Percentiles rank a stretch among this genome's conserved stretches.
phyloP scores from a whole-genome alignment of 1,140 invertebrate species.

The Atta texana region DNA sequence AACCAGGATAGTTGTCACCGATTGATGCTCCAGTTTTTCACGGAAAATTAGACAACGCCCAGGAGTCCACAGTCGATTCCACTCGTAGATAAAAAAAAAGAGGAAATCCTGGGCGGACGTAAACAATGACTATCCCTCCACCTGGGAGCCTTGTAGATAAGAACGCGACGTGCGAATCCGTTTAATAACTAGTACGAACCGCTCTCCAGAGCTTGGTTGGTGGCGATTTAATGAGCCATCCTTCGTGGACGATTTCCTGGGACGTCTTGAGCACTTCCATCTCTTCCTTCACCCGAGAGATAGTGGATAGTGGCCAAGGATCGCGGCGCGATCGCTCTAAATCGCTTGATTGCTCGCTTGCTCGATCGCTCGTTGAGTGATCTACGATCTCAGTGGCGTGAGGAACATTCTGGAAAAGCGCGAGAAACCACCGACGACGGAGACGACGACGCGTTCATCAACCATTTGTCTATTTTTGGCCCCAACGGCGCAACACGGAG shows the following conservation, averaged over 20 bases:
- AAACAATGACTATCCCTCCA: constrained; percentile 60
- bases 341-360: background rate
- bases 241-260: constrained; percentile 92
- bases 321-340: background rate
- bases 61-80: background rate
- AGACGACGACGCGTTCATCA: constrained; percentile 62
- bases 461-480: constrained; percentile 77
- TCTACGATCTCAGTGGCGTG: constrained; percentile 45
- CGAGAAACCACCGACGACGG: constrained; percentile 68
- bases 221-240: constrained; percentile 97
- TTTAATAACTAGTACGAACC: constrained; percentile 88
- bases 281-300: constrained; percentile 10
- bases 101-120: constrained; percentile 33
- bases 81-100: background rate
- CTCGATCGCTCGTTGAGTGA: background rate
- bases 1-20: background rate
- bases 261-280: constrained; percentile 82
- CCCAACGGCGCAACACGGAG: constrained; percentile 60
- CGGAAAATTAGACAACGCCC: constrained; percentile 26
- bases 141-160: background rate
- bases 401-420: constrained; percentile 38
- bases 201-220: constrained; percentile 96
- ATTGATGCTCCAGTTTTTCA: background rate
- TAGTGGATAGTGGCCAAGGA: background rate
- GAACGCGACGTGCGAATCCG: background rate